Conservation (phyloP, 2,888 invertebrate species). For the Stramonita haemastoma region DNA sequence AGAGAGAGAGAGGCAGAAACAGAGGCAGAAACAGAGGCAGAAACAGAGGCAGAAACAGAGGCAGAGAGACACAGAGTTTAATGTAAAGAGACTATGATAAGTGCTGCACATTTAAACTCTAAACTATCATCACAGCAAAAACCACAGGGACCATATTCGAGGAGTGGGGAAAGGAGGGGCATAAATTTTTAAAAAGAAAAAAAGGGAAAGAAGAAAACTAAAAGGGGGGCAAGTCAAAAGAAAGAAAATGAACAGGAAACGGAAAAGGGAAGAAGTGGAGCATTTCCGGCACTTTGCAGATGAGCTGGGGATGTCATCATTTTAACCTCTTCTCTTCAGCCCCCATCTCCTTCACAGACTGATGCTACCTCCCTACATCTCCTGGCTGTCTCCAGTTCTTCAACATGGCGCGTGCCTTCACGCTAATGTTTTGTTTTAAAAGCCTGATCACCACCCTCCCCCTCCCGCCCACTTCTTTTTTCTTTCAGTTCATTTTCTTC, state of each 20-base stretch:
- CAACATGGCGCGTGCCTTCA: too few species aligned
- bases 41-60: not conserved
- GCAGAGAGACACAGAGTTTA: not conserved
- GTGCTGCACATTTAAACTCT: too few species aligned
- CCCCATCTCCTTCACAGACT: too few species aligned
- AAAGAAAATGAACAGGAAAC: not conserved
- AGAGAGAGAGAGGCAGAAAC: not conserved
- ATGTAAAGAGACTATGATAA: not conserved
- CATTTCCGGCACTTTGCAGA: constrained; percentile 8
- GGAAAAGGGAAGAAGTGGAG: not conserved
- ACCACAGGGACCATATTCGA: too few species aligned
- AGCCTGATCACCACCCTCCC: too few species aligned
- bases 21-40: not conserved
- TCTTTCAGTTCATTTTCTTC: too few species aligned
- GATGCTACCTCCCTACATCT: too few species aligned
- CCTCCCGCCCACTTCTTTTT: too few species aligned
- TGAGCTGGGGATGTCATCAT: not conserved
- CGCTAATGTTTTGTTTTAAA: too few species aligned
- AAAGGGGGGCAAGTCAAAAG: not conserved
- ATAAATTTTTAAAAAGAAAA: not conserved
- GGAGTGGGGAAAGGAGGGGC: too few species aligned
- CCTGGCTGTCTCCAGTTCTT: too few species aligned
- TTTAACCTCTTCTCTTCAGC: not conserved
- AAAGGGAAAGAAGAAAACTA: not conserved
- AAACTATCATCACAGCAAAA: too few species aligned